Conservation (phyloP, 2,797 vertebrate genomes). For the Hypotaenidia okinawae region DNA sequence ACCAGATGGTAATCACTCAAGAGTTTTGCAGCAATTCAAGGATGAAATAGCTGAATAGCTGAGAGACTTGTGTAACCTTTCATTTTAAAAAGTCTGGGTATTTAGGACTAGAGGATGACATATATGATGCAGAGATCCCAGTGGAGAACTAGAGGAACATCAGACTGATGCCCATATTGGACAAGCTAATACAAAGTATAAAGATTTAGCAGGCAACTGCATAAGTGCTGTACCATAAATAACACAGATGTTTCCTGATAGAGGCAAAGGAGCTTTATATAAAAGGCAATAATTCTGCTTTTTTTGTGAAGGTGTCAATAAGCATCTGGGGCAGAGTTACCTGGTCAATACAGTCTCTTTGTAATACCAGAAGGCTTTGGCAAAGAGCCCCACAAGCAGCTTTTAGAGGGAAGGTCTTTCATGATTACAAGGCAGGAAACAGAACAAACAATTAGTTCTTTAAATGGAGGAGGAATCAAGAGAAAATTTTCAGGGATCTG, state of each 20-base stretch:
- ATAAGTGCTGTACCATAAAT: not conserved
- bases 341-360: not conserved
- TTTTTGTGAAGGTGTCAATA: not conserved
- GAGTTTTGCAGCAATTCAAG: constrained; percentile 46
- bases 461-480: not conserved
- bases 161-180: not conserved
- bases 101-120: not conserved
- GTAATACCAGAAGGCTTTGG: not conserved
- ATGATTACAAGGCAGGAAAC: not conserved
- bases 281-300: not conserved
- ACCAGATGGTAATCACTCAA: constrained; percentile 53
- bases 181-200: not conserved
- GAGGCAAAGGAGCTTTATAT: not conserved
- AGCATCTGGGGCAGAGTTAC: not conserved
- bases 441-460: not conserved
- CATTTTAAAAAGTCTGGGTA: not conserved
- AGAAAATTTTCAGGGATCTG: not conserved
- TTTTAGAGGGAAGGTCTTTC: not conserved
- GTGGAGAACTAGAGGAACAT: not conserved
- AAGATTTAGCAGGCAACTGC: not conserved
- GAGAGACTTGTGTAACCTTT: constrained; percentile 5
- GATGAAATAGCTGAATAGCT: constrained; percentile 40
- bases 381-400: not conserved
- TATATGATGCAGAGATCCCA: not conserved
- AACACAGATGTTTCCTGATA: not conserved